A percentile compares a stretch with the other conserved stretches of the same genome.
Conservation (phyloP, 2,113 vertebrate species). For the Sinocyclocheilus maitianheensis region DNA sequence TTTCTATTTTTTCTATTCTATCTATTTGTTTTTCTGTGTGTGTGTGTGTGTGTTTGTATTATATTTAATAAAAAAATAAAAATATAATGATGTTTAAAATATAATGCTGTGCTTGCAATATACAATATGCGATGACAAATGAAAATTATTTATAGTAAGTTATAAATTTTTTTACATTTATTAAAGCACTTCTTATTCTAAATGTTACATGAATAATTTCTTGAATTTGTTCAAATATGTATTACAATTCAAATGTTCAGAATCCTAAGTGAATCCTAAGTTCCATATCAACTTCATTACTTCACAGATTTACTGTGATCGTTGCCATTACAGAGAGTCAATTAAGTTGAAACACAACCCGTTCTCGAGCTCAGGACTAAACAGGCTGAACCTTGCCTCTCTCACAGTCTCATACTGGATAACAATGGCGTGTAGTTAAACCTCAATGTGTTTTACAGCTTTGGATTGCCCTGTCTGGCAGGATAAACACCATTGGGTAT, state of each 20-base stretch:
- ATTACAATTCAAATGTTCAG: not conserved
- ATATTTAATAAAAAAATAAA: too few species aligned
- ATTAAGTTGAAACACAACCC: constrained; percentile 36
- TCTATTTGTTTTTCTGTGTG: too few species aligned
- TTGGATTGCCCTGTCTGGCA: constrained; percentile 50
- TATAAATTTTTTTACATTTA: not conserved
- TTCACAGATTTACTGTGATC: not conserved
- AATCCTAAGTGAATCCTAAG: not conserved
- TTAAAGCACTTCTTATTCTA: not conserved
- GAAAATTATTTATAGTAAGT: too few species aligned
- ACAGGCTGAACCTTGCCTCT: constrained; percentile 13
- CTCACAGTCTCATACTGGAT: constrained; percentile 31
- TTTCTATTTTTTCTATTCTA: too few species aligned
- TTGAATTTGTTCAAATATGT: not conserved
- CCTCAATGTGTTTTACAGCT: constrained; percentile 59
- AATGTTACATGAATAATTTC: not conserved
- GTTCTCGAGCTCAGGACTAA: constrained; percentile 12
- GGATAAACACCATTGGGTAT: constrained; percentile 60
- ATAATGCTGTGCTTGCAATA: too few species aligned
- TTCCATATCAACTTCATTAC: constrained; percentile 20
- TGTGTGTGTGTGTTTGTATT: too few species aligned
- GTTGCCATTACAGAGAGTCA: not conserved
- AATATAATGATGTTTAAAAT: too few species aligned
- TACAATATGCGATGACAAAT: too few species aligned
- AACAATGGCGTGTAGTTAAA: constrained; percentile 44